Percentiles rank a stretch among this genome's conserved stretches.
Evolutionary conservation across 30 jellyfish, hydroid and myxozoan species (phyloP).

Genomic region (Cassiopea andromeda): DNA sequence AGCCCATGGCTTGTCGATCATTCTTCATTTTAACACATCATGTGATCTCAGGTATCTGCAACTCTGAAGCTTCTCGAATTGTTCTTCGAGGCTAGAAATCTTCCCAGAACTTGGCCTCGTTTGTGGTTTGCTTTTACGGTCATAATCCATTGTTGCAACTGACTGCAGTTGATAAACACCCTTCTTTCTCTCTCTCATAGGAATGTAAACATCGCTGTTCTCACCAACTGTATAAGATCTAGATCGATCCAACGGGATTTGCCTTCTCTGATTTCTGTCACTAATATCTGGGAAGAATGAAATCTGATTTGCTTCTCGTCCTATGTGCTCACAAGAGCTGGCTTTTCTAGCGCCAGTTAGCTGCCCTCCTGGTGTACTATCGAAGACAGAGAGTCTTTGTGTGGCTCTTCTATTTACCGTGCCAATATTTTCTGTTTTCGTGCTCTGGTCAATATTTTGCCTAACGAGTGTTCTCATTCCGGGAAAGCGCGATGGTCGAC

Average conservation of each 20-base stretch:
- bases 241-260: neutral
- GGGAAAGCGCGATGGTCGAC: neutral
- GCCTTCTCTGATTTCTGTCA: neutral
- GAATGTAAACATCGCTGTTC: slow-evolving; percentile 12
- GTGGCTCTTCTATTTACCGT: neutral
- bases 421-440: neutral
- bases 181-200: neutral
- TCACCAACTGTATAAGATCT: slow-evolving; percentile 24
- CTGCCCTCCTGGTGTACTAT: neutral
- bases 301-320: neutral
- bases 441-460: neutral
- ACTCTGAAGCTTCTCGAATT: slow-evolving; percentile 29
- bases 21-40: neutral
- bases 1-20: no score
- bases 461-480: neutral
- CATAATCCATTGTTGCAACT: neutral
- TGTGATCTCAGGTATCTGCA: slow-evolving; percentile 35
- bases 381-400: neutral
- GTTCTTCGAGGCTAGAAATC: slow-evolving; percentile 12
- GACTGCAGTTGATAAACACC: neutral
- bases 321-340: slow-evolving; percentile 19
- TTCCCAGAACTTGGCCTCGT: neutral
- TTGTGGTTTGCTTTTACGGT: neutral
- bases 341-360: neutral
- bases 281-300: slow-evolving; percentile 13